Evolutionary conservation across 2,113 vertebrate genomes (phyloP).

Genomic region (Dasyurus viverrinus): DNA sequence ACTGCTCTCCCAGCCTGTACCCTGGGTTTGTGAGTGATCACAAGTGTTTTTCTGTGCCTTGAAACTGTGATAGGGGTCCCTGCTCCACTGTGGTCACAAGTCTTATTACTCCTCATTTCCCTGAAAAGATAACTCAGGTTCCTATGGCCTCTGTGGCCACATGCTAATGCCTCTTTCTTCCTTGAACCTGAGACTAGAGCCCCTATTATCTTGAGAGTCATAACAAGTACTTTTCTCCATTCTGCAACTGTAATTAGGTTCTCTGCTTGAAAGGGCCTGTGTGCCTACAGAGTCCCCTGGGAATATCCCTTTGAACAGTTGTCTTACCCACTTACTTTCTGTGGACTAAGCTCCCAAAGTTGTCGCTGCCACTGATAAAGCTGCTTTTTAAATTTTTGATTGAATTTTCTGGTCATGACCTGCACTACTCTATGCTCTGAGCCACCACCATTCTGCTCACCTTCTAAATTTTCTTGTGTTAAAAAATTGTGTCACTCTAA

Average conservation of each 20-base stretch:
- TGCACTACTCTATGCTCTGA: background rate
- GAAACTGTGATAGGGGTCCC: background rate
- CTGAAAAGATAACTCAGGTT: too few relatives aligned
- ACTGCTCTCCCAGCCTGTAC: background rate
- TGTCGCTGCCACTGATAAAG: background rate
- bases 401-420: too few relatives aligned
- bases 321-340: background rate
- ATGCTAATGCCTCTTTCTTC: too few relatives aligned
- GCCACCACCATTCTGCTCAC: background rate
- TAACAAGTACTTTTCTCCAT: background rate
- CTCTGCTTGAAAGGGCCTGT: background rate
- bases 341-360: background rate
- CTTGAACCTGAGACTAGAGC: too few relatives aligned
- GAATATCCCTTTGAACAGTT: background rate
- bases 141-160: too few relatives aligned
- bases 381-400: too few relatives aligned
- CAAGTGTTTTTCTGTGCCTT: background rate
- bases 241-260: background rate
- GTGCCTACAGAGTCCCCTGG: background rate
- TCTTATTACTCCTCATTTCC: too few relatives aligned
- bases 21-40: background rate
- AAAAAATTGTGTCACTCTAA: background rate
- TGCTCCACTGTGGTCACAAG: background rate
- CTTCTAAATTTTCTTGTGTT: background rate
- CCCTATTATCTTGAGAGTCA: too few relatives aligned